Evolutionary conservation across 2,888 invertebrate genomes (phyloP), one percentile per base, ranked within the genome.

Genomic region (Strigamia transsilvanica): DNA sequence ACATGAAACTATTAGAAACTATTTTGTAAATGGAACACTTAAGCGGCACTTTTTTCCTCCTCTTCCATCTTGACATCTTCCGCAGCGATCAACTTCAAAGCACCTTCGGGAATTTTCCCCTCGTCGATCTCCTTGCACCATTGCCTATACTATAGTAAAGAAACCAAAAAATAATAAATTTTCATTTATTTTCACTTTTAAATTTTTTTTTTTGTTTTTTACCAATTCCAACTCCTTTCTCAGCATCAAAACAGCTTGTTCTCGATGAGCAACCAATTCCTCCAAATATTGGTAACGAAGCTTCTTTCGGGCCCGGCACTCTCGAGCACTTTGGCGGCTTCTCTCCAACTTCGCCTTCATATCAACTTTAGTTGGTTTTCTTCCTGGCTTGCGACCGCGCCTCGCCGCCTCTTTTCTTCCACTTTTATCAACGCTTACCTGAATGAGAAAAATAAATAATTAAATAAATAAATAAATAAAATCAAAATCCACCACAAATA

Each of bases 271-370:
- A 4, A 98, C 98, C 85, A 98, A 90, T 89, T 98, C 98, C 88
- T 98, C 98, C 85, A 98, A 90, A 88, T 98, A 98, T 88, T 98
- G 98, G 89, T 98, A 98, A 81, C 98, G 92, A 84, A 98, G 91
- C 88, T 98, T 98, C 90, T 98, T 98, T 81, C 98, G 92, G 79
- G 98, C 98, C 85, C 98, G 93, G 88, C 98, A 98, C 91, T 98
- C 98, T 86, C 98, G 91, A 85, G 98, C 98, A 89, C 97, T 97
- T 90, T 98, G 98, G 85, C 98, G 92, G 89, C 98, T 98, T 84
- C 98, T 92, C 89, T 98, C 98, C 86, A 97, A 91, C 91, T 97
- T 97, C 84, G 95, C 96, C 91, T 94, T 95, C 91, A 96, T 94
- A 89, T 97, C 97, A 89, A 95, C 92, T 90, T 95, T 96, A 27